Evolutionary conservation across 2,113 vertebrate species (phyloP).

Genomic region (Xyrauchen texanus): DNA sequence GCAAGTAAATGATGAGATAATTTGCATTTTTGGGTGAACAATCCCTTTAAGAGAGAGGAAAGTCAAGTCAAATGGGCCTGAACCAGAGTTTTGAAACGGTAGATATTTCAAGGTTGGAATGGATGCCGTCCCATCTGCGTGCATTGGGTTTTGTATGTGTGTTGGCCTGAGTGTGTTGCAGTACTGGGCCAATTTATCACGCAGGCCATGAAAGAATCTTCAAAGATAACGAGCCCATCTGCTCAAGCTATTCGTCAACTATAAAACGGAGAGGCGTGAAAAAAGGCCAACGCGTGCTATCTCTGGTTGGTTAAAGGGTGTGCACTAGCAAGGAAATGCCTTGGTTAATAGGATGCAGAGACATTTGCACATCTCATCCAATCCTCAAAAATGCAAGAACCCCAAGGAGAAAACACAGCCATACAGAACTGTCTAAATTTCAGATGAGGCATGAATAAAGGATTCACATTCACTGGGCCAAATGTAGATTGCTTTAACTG

Average conservation of each 20-base stretch:
- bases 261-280: constrained; percentile 85
- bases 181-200: constrained; percentile 87
- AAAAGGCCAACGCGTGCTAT: constrained; percentile 76
- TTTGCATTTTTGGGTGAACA: no score
- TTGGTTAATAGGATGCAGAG: constrained; percentile 83
- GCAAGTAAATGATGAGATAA: no score
- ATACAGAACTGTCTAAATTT: neutral
- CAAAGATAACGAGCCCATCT: constrained; percentile 91
- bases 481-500: no score
- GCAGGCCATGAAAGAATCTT: constrained; percentile 85
- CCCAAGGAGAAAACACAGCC: constrained; percentile 8
- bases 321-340: constrained; percentile 77
- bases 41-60: neutral
- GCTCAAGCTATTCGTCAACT: constrained; percentile 89
- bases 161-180: constrained; percentile 47
- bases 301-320: constrained; percentile 81
- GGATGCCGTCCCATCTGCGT: constrained; percentile 18
- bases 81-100: constrained; percentile 68
- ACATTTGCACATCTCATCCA: constrained; percentile 44
- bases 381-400: constrained; percentile 57
- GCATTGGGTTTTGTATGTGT: constrained; percentile 7
- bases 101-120: constrained; percentile 72
- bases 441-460: constrained; percentile 15
- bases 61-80: constrained; percentile 34
- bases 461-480: neutral